phyloP scores from a whole-genome alignment of 2,797 vertebrate genomes.

The Alauda arvensis region DNA sequence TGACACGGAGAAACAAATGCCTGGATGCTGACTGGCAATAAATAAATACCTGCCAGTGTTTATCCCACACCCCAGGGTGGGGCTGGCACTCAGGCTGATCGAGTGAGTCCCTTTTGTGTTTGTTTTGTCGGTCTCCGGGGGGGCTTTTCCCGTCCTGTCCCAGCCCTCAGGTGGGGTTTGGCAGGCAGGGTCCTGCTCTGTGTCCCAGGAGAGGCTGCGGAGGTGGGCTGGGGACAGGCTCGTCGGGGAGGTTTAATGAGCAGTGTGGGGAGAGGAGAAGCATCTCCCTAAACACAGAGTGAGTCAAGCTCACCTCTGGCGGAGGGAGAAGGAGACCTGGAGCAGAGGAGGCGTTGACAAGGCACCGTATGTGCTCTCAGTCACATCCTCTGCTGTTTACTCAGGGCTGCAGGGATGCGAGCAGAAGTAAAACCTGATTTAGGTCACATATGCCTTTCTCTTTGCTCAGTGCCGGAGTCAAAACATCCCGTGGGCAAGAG shows the following conservation, averaged over 20 bases:
- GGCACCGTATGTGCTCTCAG: conserved; percentile 41
- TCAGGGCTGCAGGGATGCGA: conserved; percentile 34
- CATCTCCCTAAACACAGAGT: conserved; percentile 26
- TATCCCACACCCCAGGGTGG: conserved; percentile 57
- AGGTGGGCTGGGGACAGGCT: background rate
- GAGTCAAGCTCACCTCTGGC: conserved; percentile 49
- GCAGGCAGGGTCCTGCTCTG: background rate
- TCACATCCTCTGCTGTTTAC: conserved; percentile 58
- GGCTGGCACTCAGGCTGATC: conserved; percentile 27
- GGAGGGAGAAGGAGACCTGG: conserved; percentile 19
- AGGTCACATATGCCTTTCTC: conserved; percentile 60
- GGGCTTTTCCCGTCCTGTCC: background rate
- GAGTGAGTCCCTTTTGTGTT: background rate
- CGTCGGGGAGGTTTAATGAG: conserved; percentile 1
- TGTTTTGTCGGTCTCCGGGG: background rate
- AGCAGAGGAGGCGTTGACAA: conserved; percentile 26
- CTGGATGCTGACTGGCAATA: conserved; percentile 28
- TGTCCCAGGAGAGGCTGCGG: background rate
- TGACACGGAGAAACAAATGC: conserved; percentile 42
- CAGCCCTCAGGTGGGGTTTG: background rate
- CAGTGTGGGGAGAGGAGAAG: background rate
- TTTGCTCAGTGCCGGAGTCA: background rate
- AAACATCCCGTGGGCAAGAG: conserved; percentile 48
- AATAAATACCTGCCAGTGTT: conserved; percentile 40
- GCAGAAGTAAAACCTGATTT: conserved; percentile 60